These are phyloP conservation scores for Noctua fimbriata DNA, from an alignment of 2,888 invertebrate species.

Conservation along the genomic window DNA sequence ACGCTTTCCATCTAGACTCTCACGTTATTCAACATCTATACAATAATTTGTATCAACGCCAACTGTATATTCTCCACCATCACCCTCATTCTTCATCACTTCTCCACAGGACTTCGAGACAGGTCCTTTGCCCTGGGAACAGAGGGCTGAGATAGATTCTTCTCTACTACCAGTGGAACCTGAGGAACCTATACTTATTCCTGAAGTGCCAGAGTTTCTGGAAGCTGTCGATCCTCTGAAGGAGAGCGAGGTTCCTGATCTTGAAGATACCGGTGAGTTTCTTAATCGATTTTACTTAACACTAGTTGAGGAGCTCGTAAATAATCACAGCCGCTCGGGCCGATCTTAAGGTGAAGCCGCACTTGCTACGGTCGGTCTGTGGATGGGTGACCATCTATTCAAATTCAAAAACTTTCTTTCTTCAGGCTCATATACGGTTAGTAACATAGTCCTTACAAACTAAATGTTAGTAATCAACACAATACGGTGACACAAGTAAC, in stretches of 20 bases:
- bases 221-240: constrained; percentile 84
- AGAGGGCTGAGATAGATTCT: constrained; percentile 76
- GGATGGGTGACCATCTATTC: no score
- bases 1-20: not conserved
- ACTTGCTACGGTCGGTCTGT: no score
- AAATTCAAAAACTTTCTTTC: no score
- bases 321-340: no score
- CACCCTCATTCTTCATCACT: constrained; percentile 31
- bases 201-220: constrained; percentile 82
- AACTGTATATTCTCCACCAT: constrained; percentile 59
- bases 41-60: constrained; percentile 3
- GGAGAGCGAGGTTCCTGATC: constrained; percentile 83
- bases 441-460: no score
- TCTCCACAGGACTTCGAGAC: constrained; percentile 81
- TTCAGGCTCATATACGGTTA: no score
- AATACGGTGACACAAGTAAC: no score
- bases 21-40: not conserved
- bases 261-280: constrained; percentile 82
- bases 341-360: no score
- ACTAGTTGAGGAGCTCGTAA: not conserved
- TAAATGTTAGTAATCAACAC: no score
- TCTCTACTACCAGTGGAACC: constrained; percentile 76
- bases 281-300: not conserved
- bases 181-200: constrained; percentile 84
- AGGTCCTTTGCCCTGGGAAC: constrained; percentile 85